Evolutionary conservation across 2,888 invertebrate genomes (phyloP).

Genomic region (Drosophila suboccidentalis): DNA sequence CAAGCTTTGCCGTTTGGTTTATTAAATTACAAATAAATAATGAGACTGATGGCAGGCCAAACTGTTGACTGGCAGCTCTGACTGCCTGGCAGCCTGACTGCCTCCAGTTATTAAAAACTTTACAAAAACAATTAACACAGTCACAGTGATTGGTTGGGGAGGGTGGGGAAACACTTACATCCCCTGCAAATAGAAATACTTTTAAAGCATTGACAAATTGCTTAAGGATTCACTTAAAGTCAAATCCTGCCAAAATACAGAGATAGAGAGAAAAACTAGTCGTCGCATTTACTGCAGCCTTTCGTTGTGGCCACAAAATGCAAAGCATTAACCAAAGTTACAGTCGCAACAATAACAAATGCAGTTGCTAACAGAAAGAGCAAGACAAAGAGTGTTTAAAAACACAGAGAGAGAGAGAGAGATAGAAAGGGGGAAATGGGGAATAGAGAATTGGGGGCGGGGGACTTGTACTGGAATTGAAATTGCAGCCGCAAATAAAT

Average conservation of each 20-base stretch:
- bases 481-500: conserved; percentile 77
- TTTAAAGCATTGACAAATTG: conserved; percentile 28
- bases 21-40: conserved; percentile 82
- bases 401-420: not conserved
- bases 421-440: not conserved
- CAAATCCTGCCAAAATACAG: not conserved
- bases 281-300: conserved; percentile 33
- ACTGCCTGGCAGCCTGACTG: conserved; percentile 25
- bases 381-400: not conserved
- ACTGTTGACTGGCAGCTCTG: conserved; percentile 59
- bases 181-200: conserved; percentile 8
- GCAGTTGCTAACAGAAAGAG: conserved; percentile 37
- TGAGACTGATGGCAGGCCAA: conserved; percentile 77
- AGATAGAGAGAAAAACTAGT: not conserved
- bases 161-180: not conserved
- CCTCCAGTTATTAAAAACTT: conserved; percentile 77
- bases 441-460: not conserved
- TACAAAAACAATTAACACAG: conserved; percentile 79
- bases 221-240: no score
- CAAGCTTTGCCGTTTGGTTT: conserved; percentile 62
- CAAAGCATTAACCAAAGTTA: conserved; percentile 77
- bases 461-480: conserved; percentile 53
- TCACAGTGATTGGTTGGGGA: conserved; percentile 36
- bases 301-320: conserved; percentile 72
- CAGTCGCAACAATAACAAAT: conserved; percentile 76